Percentiles rank a stretch among this genome's conserved stretches.
Evolutionary conservation across 2,113 vertebrate genomes (phyloP).

Genomic region (Crotophaga sulcirostris): DNA sequence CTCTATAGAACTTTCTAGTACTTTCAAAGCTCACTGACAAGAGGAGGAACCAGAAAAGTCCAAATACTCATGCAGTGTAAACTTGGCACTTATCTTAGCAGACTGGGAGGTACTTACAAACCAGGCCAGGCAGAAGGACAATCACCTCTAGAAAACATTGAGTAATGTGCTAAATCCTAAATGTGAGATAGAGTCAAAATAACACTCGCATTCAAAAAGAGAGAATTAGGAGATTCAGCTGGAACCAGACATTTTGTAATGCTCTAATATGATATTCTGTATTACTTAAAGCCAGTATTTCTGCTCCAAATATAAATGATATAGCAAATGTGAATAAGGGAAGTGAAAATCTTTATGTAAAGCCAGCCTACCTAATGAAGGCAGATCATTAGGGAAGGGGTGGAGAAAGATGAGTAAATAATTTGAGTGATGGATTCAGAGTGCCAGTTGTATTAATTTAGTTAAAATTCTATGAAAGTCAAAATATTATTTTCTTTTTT

Average conservation of each 20-base stretch:
- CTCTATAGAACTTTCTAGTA: neutral
- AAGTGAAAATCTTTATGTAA: neutral
- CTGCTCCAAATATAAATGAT: neutral
- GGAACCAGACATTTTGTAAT: neutral
- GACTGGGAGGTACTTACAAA: neutral
- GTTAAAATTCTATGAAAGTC: neutral
- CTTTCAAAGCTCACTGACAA: neutral
- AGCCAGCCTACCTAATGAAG: neutral
- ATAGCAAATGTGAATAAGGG: neutral
- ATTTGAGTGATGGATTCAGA: neutral
- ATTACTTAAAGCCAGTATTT: neutral
- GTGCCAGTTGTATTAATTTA: neutral
- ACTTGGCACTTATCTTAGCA: neutral
- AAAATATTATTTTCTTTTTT: neutral
- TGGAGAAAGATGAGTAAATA: neutral
- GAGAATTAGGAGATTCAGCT: neutral
- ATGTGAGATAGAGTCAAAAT: neutral
- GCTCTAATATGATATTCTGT: neutral
- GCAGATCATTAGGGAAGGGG: neutral
- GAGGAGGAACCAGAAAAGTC: neutral
- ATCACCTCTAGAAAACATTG: neutral
- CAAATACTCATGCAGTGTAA: neutral
- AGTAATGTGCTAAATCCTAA: neutral
- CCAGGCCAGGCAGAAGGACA: neutral
- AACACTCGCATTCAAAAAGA: neutral